Base-by-base conservation (phyloP, 1,140 invertebrate species). In the Leptinotarsa lineolata region DNA sequence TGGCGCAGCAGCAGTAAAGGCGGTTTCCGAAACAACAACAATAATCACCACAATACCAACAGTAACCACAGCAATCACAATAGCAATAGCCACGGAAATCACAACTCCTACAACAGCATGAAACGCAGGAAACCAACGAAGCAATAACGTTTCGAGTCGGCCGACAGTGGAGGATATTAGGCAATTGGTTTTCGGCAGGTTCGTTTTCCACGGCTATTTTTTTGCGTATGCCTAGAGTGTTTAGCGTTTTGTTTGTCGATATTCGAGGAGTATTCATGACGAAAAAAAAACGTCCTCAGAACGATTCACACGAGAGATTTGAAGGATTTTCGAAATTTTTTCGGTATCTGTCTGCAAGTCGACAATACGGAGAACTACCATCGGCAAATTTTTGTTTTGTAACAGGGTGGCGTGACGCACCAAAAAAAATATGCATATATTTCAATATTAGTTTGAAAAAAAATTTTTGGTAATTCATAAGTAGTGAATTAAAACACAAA, bases 101-200 rank as follows among this genome's bases (percentile, higher is more conserved):
- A 76, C 46, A 71, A 75, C 59, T 68, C n/a, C 20, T 74, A 72
- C 68, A 76, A 64, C 39, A 72, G 70, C 54, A 75, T 67, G 22
- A 80, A 80, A 66, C 76, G 77, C 63, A 80, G 78, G 76, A 80
- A 80, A 75, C 72, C 68, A 45, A 70, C 71, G 39, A 77, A 76
- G 69, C 71, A 78, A 74, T 74, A 74, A 73, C 74, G 67, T 63
- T 20, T 20, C 20, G 21, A 15, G 15, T 16, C n/a, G 2, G 15
- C 48, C 5, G 48, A n/a, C 15, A 16, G 15, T 0, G 15, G 5
- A 54, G n/a, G 48, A 54, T 18, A 18, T 54, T 54, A 54, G 48
- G 16, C 48, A n/a, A 3, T 54, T 18, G 48, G 15, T 54, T 16
- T 54, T 18, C 0, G 48, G 48, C 48, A 54, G 48, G 48, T 54